These are phyloP conservation scores for Cartodere bifasciata DNA, from an alignment of 2,888 invertebrate species.

Conservation along the genomic window DNA sequence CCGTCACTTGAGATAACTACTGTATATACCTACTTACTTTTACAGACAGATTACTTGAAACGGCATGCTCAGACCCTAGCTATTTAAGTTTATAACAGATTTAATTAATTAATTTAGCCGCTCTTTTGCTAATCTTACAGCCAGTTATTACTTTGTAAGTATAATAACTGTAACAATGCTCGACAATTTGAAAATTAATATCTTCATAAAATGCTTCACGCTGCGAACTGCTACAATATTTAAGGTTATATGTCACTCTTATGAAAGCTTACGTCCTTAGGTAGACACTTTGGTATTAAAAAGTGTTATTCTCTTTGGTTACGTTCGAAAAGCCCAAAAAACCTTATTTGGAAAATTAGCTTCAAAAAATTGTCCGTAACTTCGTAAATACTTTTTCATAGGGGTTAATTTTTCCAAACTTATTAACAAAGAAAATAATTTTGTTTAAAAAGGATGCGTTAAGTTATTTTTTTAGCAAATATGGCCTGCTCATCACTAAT, in stretches of 20 bases:
- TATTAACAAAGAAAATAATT: no score
- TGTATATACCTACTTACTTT: no score
- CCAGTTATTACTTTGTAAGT: conserved; percentile 36
- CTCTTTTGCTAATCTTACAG: conserved; percentile 35
- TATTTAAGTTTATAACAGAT: conserved; percentile 35
- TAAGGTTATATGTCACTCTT: conserved; percentile 29
- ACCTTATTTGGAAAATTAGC: no score
- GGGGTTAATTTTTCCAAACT: no score
- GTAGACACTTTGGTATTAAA: conserved; percentile 7
- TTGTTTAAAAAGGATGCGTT: no score
- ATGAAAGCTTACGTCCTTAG: conserved; percentile 34
- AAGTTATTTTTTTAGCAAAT: no score
- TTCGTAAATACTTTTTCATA: no score
- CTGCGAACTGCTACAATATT: conserved; percentile 28
- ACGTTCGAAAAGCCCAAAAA: no score
- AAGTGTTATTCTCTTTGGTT: no score
- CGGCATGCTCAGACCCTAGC: conserved; percentile 21
- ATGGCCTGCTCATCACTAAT: no score
- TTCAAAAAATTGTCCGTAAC: no score
- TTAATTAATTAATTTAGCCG: conserved; percentile 38
- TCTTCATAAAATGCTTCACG: conserved; percentile 37
- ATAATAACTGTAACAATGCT: conserved; percentile 36
- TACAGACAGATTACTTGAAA: conserved; percentile 21
- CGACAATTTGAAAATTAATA: conserved; percentile 37
- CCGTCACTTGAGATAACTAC: no score